Evolutionary conservation across 35 echinoderm and acorn worm species (phyloP).

Genomic region (Anneissia japonica): DNA sequence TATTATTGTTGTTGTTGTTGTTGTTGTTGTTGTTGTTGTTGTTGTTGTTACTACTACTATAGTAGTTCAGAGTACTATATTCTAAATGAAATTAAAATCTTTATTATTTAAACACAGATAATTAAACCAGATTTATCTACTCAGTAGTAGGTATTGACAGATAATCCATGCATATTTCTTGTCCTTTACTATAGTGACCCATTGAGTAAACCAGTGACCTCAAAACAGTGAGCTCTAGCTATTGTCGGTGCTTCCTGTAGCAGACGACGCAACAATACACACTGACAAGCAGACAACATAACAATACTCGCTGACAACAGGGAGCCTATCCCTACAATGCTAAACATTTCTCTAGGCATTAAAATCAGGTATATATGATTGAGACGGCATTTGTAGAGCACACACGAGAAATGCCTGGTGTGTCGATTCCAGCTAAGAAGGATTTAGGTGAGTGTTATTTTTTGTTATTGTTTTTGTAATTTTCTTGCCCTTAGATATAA

Average conservation of each 20-base stretch:
- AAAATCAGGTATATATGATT: not conserved
- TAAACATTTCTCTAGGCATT: not conserved
- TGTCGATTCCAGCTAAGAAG: not conserved
- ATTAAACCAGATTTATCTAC: not conserved
- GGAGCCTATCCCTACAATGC: not conserved
- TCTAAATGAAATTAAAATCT: no score
- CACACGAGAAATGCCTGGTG: not conserved
- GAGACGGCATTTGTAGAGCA: not conserved
- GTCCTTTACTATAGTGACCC: not conserved
- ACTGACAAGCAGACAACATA: not conserved
- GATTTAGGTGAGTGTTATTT: not conserved
- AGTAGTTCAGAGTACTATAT: no score
- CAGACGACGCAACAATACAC: not conserved
- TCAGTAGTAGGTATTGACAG: no score
- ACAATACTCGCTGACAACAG: not conserved
- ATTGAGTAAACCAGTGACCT: not conserved
- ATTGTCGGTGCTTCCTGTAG: not conserved
- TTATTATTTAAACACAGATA: not conserved
- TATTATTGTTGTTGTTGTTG: no score
- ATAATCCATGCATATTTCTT: not conserved
- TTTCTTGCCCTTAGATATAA: no score
- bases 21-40: no score
- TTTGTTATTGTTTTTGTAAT: not conserved
- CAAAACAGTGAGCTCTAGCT: not conserved
- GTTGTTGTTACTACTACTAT: no score